Evolutionary conservation across 2,113 vertebrate species (phyloP), one percentile per base, ranked within the genome.

Genomic region (Lethenteron camtschaticum): DNA sequence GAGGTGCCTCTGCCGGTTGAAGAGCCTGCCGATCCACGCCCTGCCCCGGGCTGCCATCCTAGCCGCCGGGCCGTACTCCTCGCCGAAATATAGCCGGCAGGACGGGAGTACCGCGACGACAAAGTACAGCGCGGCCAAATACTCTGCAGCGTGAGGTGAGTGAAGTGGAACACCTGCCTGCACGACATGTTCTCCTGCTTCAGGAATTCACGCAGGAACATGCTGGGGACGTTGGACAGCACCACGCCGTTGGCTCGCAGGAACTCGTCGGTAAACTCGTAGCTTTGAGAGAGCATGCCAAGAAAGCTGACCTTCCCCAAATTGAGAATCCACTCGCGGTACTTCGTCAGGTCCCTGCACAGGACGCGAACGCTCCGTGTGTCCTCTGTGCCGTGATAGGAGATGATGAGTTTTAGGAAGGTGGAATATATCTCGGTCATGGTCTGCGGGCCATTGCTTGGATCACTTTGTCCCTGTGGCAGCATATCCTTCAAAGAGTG

Each of bases 341-440:
- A 41, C 60, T n/a, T 73, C 11, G 9, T 2, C 56, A 70, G 71
- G 10, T 73, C 11, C 1, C 58, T 71, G 57, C 73, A 41, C 41
- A 41, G 41, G 41, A 41, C 41, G 41, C 41, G 41, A 41, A 41
- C 41, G 41, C 41, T 41, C 41, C 41, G 41, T 41, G 41, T 41
- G 41, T 41, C 41, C 41, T 41, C 41, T 41, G 41, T 41, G 41
- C 41, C 41, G 41, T 41, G 41, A 41, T 55, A 72, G 69, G 69
- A 66, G 56, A 83, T 56, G 69, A 81, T 72, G 20, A 72, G 72
- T 57, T 72, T 68, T 55, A 80, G 70, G 59, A 81, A 73, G 9
- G 70, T 16, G 4, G 77, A 73, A 71, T 74, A 80, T 18, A 86
- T 73, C 71, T 81, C 79, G 18, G 79, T 79, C 56, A 84, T 70